Evolutionary conservation across 2,113 vertebrate genomes (phyloP).

Genomic region (Cynocephalus volans): DNA sequence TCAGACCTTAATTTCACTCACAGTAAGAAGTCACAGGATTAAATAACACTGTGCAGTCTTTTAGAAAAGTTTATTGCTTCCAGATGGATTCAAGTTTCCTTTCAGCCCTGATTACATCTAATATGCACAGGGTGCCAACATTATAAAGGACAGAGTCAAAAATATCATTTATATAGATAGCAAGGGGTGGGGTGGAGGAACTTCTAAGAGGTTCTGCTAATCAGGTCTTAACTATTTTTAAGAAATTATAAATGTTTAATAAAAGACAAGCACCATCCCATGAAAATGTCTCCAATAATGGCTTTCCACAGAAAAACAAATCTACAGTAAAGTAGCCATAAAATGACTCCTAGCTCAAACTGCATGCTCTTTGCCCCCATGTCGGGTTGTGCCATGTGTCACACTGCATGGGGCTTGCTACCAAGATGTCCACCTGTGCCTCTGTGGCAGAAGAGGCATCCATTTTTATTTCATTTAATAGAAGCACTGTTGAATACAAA

Average conservation of each 20-base stretch:
- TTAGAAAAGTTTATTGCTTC: slow-evolving; percentile 96
- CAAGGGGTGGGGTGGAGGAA: slow-evolving; percentile 74
- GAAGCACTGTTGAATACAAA: slow-evolving; percentile 58
- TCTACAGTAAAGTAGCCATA: slow-evolving; percentile 77
- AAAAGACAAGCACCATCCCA: background rate
- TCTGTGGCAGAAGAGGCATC: slow-evolving; percentile 76
- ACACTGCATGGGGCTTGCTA: slow-evolving; percentile 89
- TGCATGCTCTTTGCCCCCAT: slow-evolving; percentile 90
- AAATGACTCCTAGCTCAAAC: slow-evolving; percentile 86
- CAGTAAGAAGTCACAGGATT: slow-evolving; percentile 94
- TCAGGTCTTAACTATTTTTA: slow-evolving; percentile 39
- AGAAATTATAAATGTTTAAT: background rate
- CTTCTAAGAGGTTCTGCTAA: slow-evolving; percentile 68
- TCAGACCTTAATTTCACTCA: slow-evolving; percentile 94
- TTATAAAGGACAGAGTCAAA: slow-evolving; percentile 89
- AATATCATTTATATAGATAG: slow-evolving; percentile 84
- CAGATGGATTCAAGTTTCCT: slow-evolving; percentile 95
- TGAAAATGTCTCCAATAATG: slow-evolving; percentile 45
- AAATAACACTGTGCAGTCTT: slow-evolving; percentile 95
- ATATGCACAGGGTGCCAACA: slow-evolving; percentile 90
- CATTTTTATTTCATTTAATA: slow-evolving; percentile 71
- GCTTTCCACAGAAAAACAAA: slow-evolving; percentile 63
- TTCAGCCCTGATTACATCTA: slow-evolving; percentile 91
- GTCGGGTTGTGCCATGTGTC: slow-evolving; percentile 93
- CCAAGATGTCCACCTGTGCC: slow-evolving; percentile 92